These are phyloP conservation scores for Gyrodactylus salaris DNA, from an alignment of 1,140 invertebrate genomes.

Conservation along the genomic window DNA sequence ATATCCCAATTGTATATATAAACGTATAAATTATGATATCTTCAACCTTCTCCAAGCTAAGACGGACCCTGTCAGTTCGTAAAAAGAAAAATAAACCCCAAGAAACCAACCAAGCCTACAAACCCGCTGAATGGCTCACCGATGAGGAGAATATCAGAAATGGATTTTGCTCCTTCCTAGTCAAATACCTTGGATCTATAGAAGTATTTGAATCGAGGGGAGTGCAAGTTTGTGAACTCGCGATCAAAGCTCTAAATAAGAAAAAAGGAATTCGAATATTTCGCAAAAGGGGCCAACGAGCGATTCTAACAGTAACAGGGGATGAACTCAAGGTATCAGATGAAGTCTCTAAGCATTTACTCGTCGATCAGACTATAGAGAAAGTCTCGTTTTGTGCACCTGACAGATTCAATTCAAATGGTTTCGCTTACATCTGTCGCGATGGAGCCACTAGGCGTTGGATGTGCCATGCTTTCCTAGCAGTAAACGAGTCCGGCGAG, in stretches of 20 bases:
- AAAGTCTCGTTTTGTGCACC: conserved; percentile 99
- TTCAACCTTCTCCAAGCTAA: neutral
- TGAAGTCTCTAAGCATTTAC: neutral
- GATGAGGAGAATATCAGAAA: conserved; percentile 70
- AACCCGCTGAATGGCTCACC: conserved; percentile 86
- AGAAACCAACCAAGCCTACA: conserved; percentile 24
- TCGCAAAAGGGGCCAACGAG: neutral
- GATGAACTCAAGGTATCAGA: neutral
- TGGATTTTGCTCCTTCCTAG: conserved; percentile 75
- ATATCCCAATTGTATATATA: no score
- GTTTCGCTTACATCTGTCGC: conserved; percentile 66
- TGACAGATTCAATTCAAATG: conserved; percentile 79
- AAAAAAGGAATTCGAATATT: neutral
- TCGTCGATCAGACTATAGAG: conserved; percentile 97
- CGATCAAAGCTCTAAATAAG: conserved; percentile 36
- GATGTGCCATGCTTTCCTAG: conserved; percentile 98
- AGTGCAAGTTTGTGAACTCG: conserved; percentile 96
- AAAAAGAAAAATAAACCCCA: neutral
- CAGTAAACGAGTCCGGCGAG: conserved; percentile 80
- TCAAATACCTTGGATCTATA: conserved; percentile 87
- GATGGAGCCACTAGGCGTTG: conserved; percentile 51
- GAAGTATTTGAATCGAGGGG: conserved; percentile 95
- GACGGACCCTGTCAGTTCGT: neutral
- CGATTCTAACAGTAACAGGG: neutral
- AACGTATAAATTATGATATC: no score